These are phyloP conservation scores for Vicugna pacos DNA, from an alignment of 2,113 vertebrate species.

Conservation along the genomic window DNA sequence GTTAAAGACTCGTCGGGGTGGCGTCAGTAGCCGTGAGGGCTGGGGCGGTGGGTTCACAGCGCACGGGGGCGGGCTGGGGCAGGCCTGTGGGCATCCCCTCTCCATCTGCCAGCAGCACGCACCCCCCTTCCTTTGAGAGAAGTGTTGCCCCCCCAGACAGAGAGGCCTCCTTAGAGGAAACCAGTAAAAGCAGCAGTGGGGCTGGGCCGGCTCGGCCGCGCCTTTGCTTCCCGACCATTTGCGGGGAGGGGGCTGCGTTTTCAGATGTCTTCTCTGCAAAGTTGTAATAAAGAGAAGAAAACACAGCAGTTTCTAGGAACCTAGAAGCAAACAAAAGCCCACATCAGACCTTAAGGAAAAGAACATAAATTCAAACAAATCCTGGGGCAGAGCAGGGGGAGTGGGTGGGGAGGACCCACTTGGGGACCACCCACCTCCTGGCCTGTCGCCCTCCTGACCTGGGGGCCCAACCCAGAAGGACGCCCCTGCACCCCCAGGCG, in stretches of 20 bases:
- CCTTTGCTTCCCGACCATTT: neutral
- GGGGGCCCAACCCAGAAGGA: neutral
- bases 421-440: neutral
- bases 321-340: neutral
- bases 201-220: no score
- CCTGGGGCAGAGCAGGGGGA: neutral
- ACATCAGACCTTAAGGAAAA: neutral
- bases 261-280: neutral
- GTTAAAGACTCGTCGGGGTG: neutral
- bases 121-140: neutral
- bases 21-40: no score
- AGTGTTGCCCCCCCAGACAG: no score
- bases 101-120: neutral
- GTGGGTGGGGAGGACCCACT: neutral
- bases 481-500: neutral
- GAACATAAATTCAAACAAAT: neutral
- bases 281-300: neutral
- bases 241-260: fast-evolving
- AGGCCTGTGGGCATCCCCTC: no score
- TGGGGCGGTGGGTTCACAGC: no score
- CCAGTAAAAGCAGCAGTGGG: neutral
- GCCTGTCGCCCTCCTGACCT: neutral
- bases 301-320: neutral
- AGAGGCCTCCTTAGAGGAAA: neutral
- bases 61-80: no score